These are phyloP conservation scores for Campaea margaritaria DNA, from an alignment of 2,888 invertebrate species.

Conservation along the genomic window DNA sequence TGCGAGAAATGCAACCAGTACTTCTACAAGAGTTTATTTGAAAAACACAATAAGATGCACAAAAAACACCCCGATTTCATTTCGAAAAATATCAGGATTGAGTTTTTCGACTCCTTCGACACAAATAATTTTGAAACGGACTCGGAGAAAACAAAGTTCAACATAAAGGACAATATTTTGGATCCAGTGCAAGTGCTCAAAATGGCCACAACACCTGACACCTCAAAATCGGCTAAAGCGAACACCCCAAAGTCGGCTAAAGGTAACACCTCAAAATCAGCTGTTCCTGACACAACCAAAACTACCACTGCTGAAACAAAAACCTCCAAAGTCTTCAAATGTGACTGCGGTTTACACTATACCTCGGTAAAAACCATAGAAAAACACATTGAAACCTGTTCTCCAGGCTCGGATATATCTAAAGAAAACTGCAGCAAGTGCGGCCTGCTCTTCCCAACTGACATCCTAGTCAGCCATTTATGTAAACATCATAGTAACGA, in stretches of 20 bases:
- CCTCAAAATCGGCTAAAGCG: not conserved
- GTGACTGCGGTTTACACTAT: conserved; percentile 55
- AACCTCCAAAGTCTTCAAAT: conserved; percentile 45
- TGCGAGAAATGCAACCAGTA: conserved; percentile 39
- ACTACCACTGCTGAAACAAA: not conserved
- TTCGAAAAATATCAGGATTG: conserved; percentile 18
- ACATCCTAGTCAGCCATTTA: conserved; percentile 52
- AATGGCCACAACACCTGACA: not conserved
- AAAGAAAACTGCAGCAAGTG: conserved; percentile 59
- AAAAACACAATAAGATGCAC: conserved; percentile 44
- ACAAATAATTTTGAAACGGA: conserved; percentile 18
- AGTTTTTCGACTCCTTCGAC: conserved; percentile 15
- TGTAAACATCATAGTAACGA: conserved; percentile 54
- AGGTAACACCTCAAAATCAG: not conserved
- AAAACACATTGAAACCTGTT: conserved; percentile 46
- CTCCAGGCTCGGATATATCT: conserved; percentile 26
- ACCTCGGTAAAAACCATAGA: conserved; percentile 46
- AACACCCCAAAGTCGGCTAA: not conserved
- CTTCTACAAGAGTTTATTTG: not conserved
- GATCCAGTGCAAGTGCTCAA: not conserved
- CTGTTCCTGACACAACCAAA: not conserved
- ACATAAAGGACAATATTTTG: not conserved
- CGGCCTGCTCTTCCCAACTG: conserved; percentile 49
- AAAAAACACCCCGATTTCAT: conserved; percentile 19
- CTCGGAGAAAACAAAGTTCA: not conserved